A percentile compares a stretch with the other conserved stretches of the same genome.
phyloP scores from a whole-genome alignment of 2,797 vertebrate species.

The Pelochelys cantorii region DNA sequence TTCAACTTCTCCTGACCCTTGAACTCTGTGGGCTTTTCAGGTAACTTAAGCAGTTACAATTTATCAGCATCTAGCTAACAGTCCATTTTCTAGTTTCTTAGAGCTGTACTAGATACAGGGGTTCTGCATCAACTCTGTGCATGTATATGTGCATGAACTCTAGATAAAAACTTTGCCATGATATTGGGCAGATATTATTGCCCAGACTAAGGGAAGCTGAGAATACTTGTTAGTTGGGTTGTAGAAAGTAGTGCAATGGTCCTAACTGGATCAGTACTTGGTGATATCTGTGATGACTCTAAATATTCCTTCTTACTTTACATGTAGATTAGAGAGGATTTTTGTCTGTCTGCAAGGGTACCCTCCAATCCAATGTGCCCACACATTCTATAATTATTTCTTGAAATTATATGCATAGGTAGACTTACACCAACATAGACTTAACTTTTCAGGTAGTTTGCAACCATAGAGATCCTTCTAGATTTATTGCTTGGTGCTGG shows the following conservation, averaged over 20 bases:
- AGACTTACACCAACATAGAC: constrained; percentile 7
- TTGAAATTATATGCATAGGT: neutral
- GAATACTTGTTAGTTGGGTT: neutral
- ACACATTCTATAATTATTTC: neutral
- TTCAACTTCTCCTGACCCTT: neutral
- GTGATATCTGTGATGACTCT: too few relatives aligned
- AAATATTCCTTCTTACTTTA: too few relatives aligned
- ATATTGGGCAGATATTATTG: neutral
- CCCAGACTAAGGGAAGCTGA: neutral
- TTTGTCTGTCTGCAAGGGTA: too few relatives aligned
- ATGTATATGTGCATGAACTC: neutral
- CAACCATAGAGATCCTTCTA: neutral
- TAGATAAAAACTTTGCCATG: neutral
- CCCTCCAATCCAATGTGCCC: neutral
- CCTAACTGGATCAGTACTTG: too few relatives aligned
- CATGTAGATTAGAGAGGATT: too few relatives aligned
- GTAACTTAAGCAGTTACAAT: neutral
- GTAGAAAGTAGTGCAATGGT: too few relatives aligned
- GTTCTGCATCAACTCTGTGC: neutral
- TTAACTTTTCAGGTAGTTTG: neutral
- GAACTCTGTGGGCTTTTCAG: neutral
- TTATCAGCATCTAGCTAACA: neutral
- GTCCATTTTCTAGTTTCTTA: neutral
- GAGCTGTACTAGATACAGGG: neutral
- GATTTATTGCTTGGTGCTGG: neutral